These are phyloP conservation scores for Alligator sinensis DNA, from an alignment of 2,113 vertebrate genomes.

Conservation along the genomic window DNA sequence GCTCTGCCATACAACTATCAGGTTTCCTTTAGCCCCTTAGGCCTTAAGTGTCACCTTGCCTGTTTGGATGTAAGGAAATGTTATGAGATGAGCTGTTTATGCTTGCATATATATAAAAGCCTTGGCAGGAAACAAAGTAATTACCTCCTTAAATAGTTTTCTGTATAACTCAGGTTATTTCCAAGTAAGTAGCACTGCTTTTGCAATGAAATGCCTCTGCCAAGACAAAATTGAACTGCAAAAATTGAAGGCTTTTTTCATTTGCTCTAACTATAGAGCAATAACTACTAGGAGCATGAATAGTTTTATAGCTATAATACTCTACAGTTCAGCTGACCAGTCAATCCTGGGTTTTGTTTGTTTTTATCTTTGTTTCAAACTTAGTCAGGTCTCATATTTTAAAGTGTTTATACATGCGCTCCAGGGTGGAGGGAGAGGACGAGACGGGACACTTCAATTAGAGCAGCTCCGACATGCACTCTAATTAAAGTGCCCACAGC, in stretches of 20 bases:
- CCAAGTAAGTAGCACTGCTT: slow-evolving; percentile 39
- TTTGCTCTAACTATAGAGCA: not conserved
- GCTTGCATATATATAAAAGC: slow-evolving; percentile 32
- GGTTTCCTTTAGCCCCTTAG: slow-evolving; percentile 76
- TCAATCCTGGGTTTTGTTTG: slow-evolving; percentile 45
- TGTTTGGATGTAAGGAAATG: slow-evolving; percentile 62
- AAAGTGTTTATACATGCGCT: no score
- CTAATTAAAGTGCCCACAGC: no score
- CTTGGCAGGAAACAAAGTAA: slow-evolving; percentile 35
- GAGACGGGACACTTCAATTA: no score
- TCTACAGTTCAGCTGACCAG: slow-evolving; percentile 14
- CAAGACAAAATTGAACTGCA: slow-evolving; percentile 54
- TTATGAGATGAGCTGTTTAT: slow-evolving; percentile 53
- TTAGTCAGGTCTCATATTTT: no score
- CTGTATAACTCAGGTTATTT: no score
- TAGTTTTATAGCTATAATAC: slow-evolving; percentile 25
- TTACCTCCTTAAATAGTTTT: slow-evolving; percentile 39
- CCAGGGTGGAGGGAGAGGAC: no score
- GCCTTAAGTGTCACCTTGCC: slow-evolving; percentile 76
- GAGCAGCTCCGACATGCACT: no score
- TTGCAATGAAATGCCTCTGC: slow-evolving; percentile 50
- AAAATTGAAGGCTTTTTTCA: slow-evolving; percentile 17
- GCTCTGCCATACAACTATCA: slow-evolving; percentile 64
- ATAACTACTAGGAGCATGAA: not conserved
- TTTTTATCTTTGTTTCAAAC: not conserved